Conservation (phyloP, 2,797 vertebrate genomes). For the Luscinia luscinia region DNA sequence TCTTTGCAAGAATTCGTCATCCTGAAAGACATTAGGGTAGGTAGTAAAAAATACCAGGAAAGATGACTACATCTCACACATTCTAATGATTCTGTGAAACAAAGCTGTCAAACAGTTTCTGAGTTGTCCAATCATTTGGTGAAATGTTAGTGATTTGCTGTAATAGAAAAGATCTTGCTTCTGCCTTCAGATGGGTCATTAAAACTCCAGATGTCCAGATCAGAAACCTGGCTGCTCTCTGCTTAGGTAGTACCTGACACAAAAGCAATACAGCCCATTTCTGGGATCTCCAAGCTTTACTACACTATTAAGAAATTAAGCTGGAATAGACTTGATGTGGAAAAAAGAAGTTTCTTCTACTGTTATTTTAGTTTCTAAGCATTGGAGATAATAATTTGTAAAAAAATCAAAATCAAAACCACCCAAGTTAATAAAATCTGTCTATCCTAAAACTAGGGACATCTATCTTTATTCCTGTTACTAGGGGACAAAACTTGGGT, state of each 20-base stretch:
- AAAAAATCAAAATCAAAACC: background rate
- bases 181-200: background rate
- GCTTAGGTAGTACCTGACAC: background rate
- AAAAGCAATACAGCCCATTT: background rate
- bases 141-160: background rate
- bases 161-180: background rate
- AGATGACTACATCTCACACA: background rate
- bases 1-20: conserved; percentile 89
- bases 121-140: background rate
- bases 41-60: background rate
- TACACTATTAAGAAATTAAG: background rate
- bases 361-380: background rate
- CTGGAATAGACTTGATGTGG: background rate
- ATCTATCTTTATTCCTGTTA: background rate
- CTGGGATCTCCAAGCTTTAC: background rate
- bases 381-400: background rate
- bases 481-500: background rate
- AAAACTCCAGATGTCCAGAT: background rate
- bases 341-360: background rate
- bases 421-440: background rate
- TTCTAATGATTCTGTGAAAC: background rate
- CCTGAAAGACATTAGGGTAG: conserved; percentile 76
- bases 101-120: background rate
- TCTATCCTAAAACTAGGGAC: background rate
- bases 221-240: background rate